Base-by-base conservation (phyloP, 2,888 invertebrate genomes). In the Caenorhabditis japonica region DNA sequence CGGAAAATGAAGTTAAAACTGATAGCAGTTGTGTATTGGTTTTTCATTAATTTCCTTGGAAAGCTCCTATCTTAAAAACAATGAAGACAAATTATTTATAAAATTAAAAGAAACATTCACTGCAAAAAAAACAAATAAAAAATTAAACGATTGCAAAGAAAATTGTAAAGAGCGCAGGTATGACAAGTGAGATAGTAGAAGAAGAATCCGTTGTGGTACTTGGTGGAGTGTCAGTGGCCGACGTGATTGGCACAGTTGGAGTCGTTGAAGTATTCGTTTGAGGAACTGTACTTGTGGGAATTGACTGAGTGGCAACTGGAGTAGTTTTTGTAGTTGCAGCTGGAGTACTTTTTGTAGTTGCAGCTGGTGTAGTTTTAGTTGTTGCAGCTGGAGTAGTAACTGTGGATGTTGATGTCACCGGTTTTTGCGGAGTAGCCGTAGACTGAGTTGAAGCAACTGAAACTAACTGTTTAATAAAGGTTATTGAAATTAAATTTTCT, bases 181-280 rank as follows among this genome's bases (percentile, higher is more conserved):
- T 15, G 33, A 33, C 44, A n/a, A 52, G 17, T 10, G 68, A 59
- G 52, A 59, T 23, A 27, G 47, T 15, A 5, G 68, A 59, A 33
- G 68, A 58, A 12, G 52, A 66, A n/a, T 66, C 47, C 10, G 61
- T 61, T 0, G 61, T 15, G 3, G 61, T 61, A 8, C n/a, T 44
- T 2, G 61, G 61, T 27, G 23, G 30, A 10, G 39, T 58, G 21
- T 38, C 47, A 0, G 58, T 58, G 0, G 47, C 47, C 27, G 56
- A 17, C 12, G 43, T 49, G 33, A 36, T 49, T 10, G 53, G n/a
- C 5, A n/a, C 8, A 12, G 61, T 44, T 4, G 30, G 15, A 23
- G 68, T 49, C 10, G 38, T 1, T 7, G 51, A 38, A 3, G 43
- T 25, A 30, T 4, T 27, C n/a, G n/a, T n/a, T n/a, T n/a, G 15